Evolutionary conservation across 2,888 invertebrate species (phyloP), one percentile per base, ranked within the genome.

Genomic region (Cheiracanthium punctorium): DNA sequence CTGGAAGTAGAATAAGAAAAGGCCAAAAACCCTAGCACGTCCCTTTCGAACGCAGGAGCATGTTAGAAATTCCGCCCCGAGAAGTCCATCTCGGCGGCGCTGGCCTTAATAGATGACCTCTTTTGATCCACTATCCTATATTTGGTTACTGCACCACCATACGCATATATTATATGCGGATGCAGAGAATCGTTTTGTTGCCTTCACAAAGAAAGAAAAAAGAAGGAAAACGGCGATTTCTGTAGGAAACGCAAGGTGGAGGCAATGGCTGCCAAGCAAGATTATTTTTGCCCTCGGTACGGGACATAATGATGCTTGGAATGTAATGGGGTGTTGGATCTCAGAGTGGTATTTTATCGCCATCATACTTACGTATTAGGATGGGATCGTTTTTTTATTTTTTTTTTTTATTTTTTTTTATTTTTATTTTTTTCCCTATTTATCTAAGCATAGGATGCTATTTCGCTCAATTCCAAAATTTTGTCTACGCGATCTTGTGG

Each of bases 41-140:
- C n/a, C 48, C n/a, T 48, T 48, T 48, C 48, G 7, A 12, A 48
- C n/a, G 48, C 37, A 58, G 24, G n/a, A n/a, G n/a, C n/a, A n/a
- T n/a, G 64, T 67, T 28, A 37, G 29, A 41, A 73, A 67, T 41
- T 67, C 73, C 58, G 24, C 52, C 67, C 29, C 41, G 24, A n/a
- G n/a, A n/a, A 73, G 79, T 79, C 52, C 77, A 84, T 79, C 73
- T 58, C 73, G n/a, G n/a, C n/a, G n/a, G n/a, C n/a, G n/a, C n/a
- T n/a, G 84, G 69, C 84, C 84, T 79, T 77, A 73, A 79, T 79
- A 84, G 73, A 32, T 67, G 84, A 84, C 84, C 84, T 73, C 37
- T 32, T 84, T 84, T 71, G 32, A n/a, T 58, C 52, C 12, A 29
- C 29, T 76, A 82, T 52, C 77, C 84, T 73, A 79, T 48, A 79